phyloP scores from a whole-genome alignment of 2,888 invertebrate genomes.

The Polylopha cassiicola region DNA sequence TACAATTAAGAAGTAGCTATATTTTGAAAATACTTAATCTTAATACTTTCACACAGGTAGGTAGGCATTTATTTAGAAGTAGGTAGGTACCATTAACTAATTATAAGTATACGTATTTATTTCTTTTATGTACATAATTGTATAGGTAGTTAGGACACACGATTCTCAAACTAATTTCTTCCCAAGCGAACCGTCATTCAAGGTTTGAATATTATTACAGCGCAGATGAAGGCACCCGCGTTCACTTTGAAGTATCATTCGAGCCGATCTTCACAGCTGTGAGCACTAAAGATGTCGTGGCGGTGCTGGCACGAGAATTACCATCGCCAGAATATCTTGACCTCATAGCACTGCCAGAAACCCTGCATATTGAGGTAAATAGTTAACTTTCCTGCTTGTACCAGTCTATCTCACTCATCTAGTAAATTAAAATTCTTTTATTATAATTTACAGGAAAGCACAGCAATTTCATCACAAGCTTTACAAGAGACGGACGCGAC shows the following conservation, averaged over 20 bases:
- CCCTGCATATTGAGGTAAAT: slow-evolving; percentile 62
- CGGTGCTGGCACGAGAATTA: slow-evolving; percentile 82
- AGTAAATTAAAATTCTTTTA: too few species aligned
- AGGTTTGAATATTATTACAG: slow-evolving; percentile 32
- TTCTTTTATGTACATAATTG: neutral
- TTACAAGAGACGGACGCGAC: slow-evolving; percentile 60
- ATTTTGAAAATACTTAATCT: too few species aligned
- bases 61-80: too few species aligned
- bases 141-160: neutral
- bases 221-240: slow-evolving; percentile 80
- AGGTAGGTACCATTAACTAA: too few species aligned
- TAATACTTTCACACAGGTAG: too few species aligned
- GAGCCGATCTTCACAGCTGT: slow-evolving; percentile 85
- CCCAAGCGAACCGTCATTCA: slow-evolving; percentile 1
- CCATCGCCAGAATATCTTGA: slow-evolving; percentile 50
- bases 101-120: too few species aligned
- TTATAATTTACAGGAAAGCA: slow-evolving; percentile 56
- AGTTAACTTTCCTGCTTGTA: neutral
- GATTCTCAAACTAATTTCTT: neutral
- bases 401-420: too few species aligned
- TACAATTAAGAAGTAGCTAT: too few species aligned
- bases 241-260: slow-evolving; percentile 91
- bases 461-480: slow-evolving; percentile 64
- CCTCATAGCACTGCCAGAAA: slow-evolving; percentile 50
- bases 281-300: slow-evolving; percentile 79